Evolutionary conservation across 2,113 vertebrate genomes (phyloP), one percentile per base, ranked within the genome.

Genomic region (Forbesichthys agassizii): DNA sequence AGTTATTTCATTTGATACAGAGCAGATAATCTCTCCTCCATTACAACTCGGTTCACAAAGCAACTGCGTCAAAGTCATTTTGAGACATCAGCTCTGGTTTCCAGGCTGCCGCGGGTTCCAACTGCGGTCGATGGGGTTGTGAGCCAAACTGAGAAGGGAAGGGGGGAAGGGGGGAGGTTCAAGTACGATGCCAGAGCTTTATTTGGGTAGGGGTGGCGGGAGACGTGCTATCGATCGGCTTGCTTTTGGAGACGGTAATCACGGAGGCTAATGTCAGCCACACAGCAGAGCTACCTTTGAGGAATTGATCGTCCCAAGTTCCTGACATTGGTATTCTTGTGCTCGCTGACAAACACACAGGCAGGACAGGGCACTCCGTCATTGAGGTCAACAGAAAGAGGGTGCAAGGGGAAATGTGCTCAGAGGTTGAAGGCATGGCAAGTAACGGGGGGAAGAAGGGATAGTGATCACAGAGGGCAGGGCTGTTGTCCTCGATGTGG

Each of bases 291-390:
- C 84, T 80, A 83, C 75, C 84, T 84, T 56, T 1, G 63, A 80
- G 73, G 79, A 74, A 89, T 89, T 81, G 84, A 88, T 88, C 81
- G 86, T 68, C 81, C 77, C 69, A 74, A 84, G 77, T 74, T 56
- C 64, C 11, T 52, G 82, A 72, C 77, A 85, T 88, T 87, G 79
- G 84, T 88, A 88, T 89, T 84, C 86, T 80, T 71, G 74, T 77
- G 78, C 79, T 69, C 71, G 69, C 65, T 72, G 73, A 83, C 74
- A 69, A 84, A 70, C 7, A 84, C 82, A 74, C 71, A 65, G 75
- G 83, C 75, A 67, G 59, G 83, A 80, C 67, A 66, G 85, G 70
- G 55, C 70, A 59, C 64, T 77, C 72, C 77, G 74, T 85, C 78
- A 80, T 77, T 77, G 84, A 71, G 78, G 84, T 81, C 74, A 81